Evolutionary conservation across 2,113 vertebrate genomes (phyloP), one percentile per base, ranked within the genome.

Genomic region (Paraplagusia blochii): DNA sequence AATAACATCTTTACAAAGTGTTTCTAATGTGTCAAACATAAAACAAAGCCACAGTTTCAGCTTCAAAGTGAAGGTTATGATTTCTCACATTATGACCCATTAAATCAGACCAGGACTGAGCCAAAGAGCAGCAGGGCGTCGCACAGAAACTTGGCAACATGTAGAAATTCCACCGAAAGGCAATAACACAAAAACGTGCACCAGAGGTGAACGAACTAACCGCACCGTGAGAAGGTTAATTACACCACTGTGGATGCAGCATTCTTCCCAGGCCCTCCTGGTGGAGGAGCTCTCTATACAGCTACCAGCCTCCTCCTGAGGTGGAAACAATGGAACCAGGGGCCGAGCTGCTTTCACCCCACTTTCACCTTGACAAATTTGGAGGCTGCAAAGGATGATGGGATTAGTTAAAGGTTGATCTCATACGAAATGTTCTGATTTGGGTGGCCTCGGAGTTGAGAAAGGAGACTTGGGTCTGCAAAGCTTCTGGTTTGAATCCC

Each of bases 221-320:
- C 47, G 18, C 50, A 16, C 50, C 19, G 29, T 67, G 69, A 55
- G 72, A 49, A 45, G 58, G 53, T 75, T 70, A 65, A 69, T 85
- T 39, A 80, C 53, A 55, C 62, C 65, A 52, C 57, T 50, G 53
- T 52, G 53, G 42, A 58, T 1, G 11, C 68, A 39, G 58, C 33
- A 50, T 75, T 75, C 70, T 84, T 73, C 77, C 79, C 81, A 82
- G 60, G 44, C 61, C 66, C 71, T 40, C 66, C 49, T 62, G 45
- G 52, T 58, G 79, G 33, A 61, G 9, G 17, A 63, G 62, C 29
- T 7, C 64, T 69, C 53, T 50, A 51, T 45, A 54, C 61, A 44
- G 12, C 44, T 8, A 2, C n/a, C 1, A 60, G 53, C 64, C 69
- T 66, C 57, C 1, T 0, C 34, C 45, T 40, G 60, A 33, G 44